Percentiles rank a stretch among this genome's conserved stretches.
phyloP scores from a whole-genome alignment of 2,797 vertebrate species.

The Pangasius mekongensis region DNA sequence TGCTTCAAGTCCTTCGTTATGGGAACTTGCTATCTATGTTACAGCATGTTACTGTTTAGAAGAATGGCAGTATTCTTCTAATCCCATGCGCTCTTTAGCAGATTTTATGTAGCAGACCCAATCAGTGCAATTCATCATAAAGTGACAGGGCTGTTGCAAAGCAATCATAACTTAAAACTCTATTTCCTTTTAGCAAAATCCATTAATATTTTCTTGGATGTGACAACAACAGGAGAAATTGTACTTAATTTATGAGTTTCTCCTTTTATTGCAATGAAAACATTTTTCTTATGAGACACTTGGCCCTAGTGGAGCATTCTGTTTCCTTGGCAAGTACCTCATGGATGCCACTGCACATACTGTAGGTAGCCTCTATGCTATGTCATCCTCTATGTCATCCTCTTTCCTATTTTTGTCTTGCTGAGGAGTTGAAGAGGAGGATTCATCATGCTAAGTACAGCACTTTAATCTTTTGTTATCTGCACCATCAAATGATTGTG shows the following conservation, averaged over 20 bases:
- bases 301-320: neutral
- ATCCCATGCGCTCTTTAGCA: conserved; percentile 21
- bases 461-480: neutral
- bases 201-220: neutral
- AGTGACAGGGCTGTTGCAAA: neutral
- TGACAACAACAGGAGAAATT: neutral
- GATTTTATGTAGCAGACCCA: conserved; percentile 29
- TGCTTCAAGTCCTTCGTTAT: conserved; percentile 30
- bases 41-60: neutral
- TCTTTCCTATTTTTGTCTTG: neutral
- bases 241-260: neutral
- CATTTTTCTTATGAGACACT: neutral
- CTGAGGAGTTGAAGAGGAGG: neutral
- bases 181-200: neutral
- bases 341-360: neutral
- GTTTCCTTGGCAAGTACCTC: neutral
- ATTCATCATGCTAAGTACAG: neutral
- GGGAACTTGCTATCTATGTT: conserved; percentile 35
- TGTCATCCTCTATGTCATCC: neutral
- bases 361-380: neutral
- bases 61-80: conserved; percentile 38
- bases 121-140: conserved; percentile 20
- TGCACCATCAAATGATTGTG: neutral
- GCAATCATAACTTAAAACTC: neutral
- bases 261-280: neutral